Base-by-base conservation (phyloP, 2,888 invertebrate genomes). In the Epistrophe grossulariae region DNA sequence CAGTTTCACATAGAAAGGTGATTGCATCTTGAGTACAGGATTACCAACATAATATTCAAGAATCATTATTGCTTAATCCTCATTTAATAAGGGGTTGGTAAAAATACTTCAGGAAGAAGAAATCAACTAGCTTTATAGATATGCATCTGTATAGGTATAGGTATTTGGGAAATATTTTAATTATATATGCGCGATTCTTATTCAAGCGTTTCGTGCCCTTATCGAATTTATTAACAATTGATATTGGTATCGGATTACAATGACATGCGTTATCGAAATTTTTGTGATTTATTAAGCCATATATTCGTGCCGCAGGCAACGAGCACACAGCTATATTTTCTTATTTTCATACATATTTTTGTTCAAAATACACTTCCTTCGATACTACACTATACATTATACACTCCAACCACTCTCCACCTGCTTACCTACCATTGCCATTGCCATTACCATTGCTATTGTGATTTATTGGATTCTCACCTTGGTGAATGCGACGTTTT, bases 391-490 rank as follows among this genome's bases (percentile, higher is more conserved):
- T 24, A 43, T 15, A 15, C 11, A 24, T 8, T 48, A 4, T 4
- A 4, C 2, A 7, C 7, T 45, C 15, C 43, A 10, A 11, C 24
- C 15, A 28, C 28, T 7, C 28, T 15, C 9, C 15, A 24, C 24
- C 24, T 35, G 6, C 35, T 35, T 35, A 8, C 1, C n/a, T 13
- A 31, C 24, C 24, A 10, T n/a, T 43, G n/a, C 15, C 45, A n/a
- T 64, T 28, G 45, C 19, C 48, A n/a, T 64, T 28, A 31, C 19
- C 48, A 35, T 50, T 50, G 76, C 28, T 59, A 74, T 57, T 60
- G 72, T 76, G 82, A 82, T 87, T 79, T 79, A 87, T 87, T 57
- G 68, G 71, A 71, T 66, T 87, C 74, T 59, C 79, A 81, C 85
- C 50, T 82, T 79, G 50, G 57, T 38, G 70, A 68, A 40, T 70